Evolutionary conservation across 1,140 invertebrate species (phyloP), one percentile per base, ranked within the genome.

Genomic region (Eurosta solidaginis): DNA sequence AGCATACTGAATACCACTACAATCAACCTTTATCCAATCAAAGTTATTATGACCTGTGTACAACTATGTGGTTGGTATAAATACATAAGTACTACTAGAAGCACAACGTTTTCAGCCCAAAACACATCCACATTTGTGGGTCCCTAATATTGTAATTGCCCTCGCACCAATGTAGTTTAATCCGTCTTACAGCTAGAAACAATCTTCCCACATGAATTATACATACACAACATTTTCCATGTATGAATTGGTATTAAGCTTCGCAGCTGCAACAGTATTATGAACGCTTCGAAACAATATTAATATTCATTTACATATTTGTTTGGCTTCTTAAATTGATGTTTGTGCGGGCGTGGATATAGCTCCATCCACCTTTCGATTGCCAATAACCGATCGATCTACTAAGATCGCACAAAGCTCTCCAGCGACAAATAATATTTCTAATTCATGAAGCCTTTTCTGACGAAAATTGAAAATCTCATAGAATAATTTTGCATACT

Each of bases 331-430:
- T n/a, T 59, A 33, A 3, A 68, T 22, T n/a, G 20, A 20, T 40
- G 40, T 59, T 59, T 33, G 54, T 47, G n/a, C 7, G 45, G 14
- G n/a, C 14, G 45, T 17, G 14, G 4, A n/a, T 47, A 47, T 47
- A n/a, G 27, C 27, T 33, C 6, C 2, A 20, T 40, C 1, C 14
- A 1, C 22, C 7, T 36, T 6, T 29, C n/a, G 17, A n/a, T n/a
- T 68, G 59, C n/a, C 29, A 68, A 40, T 40, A 68, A 68, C 40
- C 59, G 59, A 40, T 68, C 59, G 59, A 68, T 40, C 59, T 40
- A 9, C 17, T 1, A 40, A 29, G 59, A 59, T 59, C n/a, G 25
- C 22, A 29, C 20, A 59, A 59, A 33, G n/a, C 29, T 59, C 54
- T 25, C 29, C 54, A 14, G 54, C 25, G 29, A 68, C n/a, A 68